Evolutionary conservation across 2,113 vertebrate species (phyloP), one percentile per base, ranked within the genome.

Genomic region (Pedionomus torquatus): DNA sequence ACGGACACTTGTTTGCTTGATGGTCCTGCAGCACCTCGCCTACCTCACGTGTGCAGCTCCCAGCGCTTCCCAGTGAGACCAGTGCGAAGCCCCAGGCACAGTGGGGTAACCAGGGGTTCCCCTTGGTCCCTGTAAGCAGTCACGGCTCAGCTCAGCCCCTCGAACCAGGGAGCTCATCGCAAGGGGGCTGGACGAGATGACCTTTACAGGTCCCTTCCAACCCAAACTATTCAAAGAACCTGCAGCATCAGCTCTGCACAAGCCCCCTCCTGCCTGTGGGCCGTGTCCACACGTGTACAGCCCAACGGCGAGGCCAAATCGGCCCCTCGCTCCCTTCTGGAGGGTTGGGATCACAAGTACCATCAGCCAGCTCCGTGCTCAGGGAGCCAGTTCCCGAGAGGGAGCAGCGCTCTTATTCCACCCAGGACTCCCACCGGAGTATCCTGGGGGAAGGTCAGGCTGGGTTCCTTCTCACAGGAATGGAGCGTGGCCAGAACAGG

Each of bases 321-420:
- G 15, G 41, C 7, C 15, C 31, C 44, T 43, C 3, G 4, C 33
- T 52, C 54, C 69, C 18, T 43, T 16, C 55, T 2, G 0, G 44
- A 31, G 13, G 37, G 16, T 2, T 13, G 25, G 18, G 30, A 35
- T 15, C 54, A 41, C 10, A 39, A 37, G 20, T 33, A 48, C 30
- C 26, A 11, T 1, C 0, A 0, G 41, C 2, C 37, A 1, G 1
- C 74, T 79, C 77, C 0, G 0, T 10, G 43, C 48, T 17, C 10
- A 28, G 37, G 66, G 31, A 79, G 52, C 10, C n/a, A 14, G n/a
- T 9, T 46, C 46, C 75, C 48, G 25, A 12, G 64, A 35, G 8
- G 31, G 13, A 72, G 8, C 28, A 8, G 2, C 0, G 2, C 39
- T 21, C 63, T 64, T 30, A 33, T 33, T 79, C 30, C 44, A 41